These are phyloP conservation scores for Discoglossus pictus DNA, from an alignment of 2,797 vertebrate species.

Conservation along the genomic window DNA sequence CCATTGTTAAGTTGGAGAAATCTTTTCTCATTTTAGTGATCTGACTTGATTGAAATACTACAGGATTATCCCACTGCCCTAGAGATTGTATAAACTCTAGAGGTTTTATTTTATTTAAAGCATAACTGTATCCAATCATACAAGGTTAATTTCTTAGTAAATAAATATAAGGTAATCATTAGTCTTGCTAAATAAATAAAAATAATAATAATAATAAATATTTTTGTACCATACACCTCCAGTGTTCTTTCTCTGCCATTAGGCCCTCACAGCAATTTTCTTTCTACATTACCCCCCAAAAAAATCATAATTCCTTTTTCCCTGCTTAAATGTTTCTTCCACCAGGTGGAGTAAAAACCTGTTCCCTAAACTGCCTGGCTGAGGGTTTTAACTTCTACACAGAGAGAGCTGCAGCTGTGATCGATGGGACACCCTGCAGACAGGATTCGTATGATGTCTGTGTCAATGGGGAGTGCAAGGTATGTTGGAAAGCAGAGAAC, in stretches of 20 bases:
- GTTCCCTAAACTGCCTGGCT: slow-evolving; percentile 92
- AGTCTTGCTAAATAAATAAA: too few relatives aligned
- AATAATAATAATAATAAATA: too few relatives aligned
- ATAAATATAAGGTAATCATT: too few relatives aligned
- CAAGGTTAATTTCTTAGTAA: too few relatives aligned
- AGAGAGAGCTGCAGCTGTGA: slow-evolving; percentile 89
- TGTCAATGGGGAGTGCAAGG: slow-evolving; percentile 96
- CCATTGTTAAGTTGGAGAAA: too few relatives aligned
- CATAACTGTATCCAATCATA: too few relatives aligned
- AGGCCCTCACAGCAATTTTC: background rate
- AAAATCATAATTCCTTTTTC: background rate
- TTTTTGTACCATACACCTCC: too few relatives aligned
- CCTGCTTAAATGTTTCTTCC: background rate
- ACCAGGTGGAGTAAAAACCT: slow-evolving; percentile 92
- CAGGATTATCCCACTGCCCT: too few relatives aligned
- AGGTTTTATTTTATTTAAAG: too few relatives aligned
- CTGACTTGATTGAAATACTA: too few relatives aligned
- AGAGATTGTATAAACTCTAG: too few relatives aligned
- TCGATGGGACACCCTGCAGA: slow-evolving; percentile 89
- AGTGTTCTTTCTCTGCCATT: background rate
- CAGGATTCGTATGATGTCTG: slow-evolving; percentile 92
- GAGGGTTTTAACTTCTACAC: slow-evolving; percentile 99
- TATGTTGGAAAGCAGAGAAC: slow-evolving; percentile 59
- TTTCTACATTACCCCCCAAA: background rate
- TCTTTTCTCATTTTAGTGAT: too few relatives aligned